Base-by-base conservation (phyloP, 2,888 invertebrate genomes). In the Metacarcinus magister region DNA sequence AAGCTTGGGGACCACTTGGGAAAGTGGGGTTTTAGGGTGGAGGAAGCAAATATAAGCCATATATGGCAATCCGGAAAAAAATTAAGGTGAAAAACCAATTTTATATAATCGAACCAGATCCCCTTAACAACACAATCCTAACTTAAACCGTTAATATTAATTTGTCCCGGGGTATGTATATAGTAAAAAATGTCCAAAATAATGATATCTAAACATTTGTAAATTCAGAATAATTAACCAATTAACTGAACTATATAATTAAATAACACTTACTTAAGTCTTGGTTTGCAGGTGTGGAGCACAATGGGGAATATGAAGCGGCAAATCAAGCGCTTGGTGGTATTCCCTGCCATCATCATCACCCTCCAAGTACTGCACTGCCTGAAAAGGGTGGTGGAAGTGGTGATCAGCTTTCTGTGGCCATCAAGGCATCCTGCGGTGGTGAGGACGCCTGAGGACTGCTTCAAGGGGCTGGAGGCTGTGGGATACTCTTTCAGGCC, bases 361-460 rank as follows among this genome's bases (percentile, higher is more conserved):
- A 82, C 32, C 39, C 16, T 92, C 8, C 92, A 92, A 67, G 3
- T 16, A 5, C 92, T 96, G 0, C 19, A 32, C n/a, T 23, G 92
- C 32, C 2, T 92, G 54, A 96, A 94, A 92, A 32, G 43, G 75
- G 44, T 44, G 3, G 13, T 91, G 13, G 19, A 28, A 8, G 44
- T 1, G 8, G 28, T 87, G 32, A 23, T 16, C 7, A 10, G 39
- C 23, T n/a, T 96, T 5, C 0, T 94, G n/a, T 10, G 48, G 39
- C 82, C 82, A n/a, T n/a, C 54, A 10, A 92, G 67, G 48, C 19
- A 16, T 10, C 48, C 92, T 1, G 2, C 32, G 3, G 96, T 96
- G 39, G 95, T 96, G 7, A 94, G 96, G n/a, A 96, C 96, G 0
- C 96, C 96, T 0, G 96, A 95, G 16, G 87, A 95, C 3, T 32